Base-by-base conservation (phyloP, 2,888 invertebrate genomes). In the Agonum fuliginosum region DNA sequence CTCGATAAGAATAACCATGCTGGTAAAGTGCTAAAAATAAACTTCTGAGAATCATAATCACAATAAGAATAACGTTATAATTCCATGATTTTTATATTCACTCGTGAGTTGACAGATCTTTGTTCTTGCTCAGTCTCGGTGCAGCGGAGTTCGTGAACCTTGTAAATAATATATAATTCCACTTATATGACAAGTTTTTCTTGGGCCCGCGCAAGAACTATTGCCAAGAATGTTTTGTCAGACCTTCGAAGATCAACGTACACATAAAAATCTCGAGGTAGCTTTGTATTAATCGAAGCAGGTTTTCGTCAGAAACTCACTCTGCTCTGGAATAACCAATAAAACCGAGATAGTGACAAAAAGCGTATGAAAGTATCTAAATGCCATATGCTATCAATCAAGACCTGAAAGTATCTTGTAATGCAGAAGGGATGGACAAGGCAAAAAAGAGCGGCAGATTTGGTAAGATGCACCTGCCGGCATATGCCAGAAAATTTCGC, bases 191-290 rank as follows among this genome's bases (percentile, higher is more conserved):
- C 77, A 70, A 77, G 77, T 77, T 77, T 77, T 77, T 77, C 70
- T 77, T 69, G 8, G 46, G 12, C 20, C 14, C 51, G 77, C 24
- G 48, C 58, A 77, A 77, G 54, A 77, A 70, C 77, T 77, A 69
- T 70, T 69, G 77, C 77, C 77, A 77, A 70, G 70, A 70, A 77
- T 77, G 77, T 70, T 77, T 70, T 46, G 69, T 54, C 41, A 37
- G n/a, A 48, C 62, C 27, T 30, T 81, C 81, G 82, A 81, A 83
- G 81, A 70, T 77, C 83, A 82, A 83, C 82, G 82, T 82, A 82
- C 82, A 82, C 83, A 83, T 83, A 83, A 83, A 83, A 83, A 82
- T 82, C 82, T 82, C 82, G 81, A 82, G 81, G 81, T 80, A 79
- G 79, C 27, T 67, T 80, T 79, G 80, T 81, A 82, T 82, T 82